phyloP scores from a whole-genome alignment of 2,113 vertebrate genomes.

The Ifrita kowaldi region DNA sequence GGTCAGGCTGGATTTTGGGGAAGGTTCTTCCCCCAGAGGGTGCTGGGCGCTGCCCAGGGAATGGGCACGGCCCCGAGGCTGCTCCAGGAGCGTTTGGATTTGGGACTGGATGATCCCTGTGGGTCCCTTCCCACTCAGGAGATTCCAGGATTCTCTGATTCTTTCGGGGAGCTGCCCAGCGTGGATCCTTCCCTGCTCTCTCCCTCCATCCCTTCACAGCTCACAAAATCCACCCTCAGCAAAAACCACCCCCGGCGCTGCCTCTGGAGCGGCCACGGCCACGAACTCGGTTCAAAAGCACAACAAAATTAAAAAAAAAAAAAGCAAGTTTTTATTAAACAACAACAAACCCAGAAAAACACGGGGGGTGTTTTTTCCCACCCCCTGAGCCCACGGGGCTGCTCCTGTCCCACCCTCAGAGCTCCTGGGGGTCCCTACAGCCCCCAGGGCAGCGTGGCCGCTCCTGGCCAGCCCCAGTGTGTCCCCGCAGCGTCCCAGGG shows the following conservation, averaged over 20 bases:
- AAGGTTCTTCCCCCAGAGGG: background rate
- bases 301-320: background rate
- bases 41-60: background rate
- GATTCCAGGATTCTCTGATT: background rate
- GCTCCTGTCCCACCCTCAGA: background rate
- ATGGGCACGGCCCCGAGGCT: background rate
- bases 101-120: background rate
- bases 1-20: background rate
- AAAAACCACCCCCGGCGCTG: background rate
- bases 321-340: conserved; percentile 17
- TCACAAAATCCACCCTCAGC: background rate
- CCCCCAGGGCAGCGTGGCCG: background rate
- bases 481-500: background rate
- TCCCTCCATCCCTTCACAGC: background rate
- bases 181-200: background rate
- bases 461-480: background rate
- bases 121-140: background rate
- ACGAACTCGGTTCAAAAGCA: background rate
- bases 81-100: background rate
- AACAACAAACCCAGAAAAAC: background rate
- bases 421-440: rapidly evolving
- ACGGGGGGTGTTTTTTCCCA: background rate
- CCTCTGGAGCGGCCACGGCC: rapidly evolving
- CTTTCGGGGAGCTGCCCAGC: background rate
- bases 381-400: background rate